A percentile compares a stretch with the other conserved stretches of the same genome.
Conservation (phyloP, 2,797 vertebrate species). For the Iguana delicatissima region DNA sequence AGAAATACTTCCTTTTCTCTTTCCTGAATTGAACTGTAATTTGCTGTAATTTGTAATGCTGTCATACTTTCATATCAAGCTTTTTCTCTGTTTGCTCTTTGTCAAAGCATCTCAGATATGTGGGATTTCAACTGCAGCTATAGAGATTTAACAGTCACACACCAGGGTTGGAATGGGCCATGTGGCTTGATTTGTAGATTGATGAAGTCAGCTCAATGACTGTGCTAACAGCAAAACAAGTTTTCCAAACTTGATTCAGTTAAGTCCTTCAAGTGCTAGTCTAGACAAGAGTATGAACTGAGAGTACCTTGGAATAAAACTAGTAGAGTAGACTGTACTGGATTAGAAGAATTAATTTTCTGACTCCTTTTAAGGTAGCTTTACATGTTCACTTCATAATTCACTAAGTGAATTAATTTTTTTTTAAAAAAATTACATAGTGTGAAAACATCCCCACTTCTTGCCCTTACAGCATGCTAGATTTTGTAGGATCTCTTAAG, state of each 20-base stretch:
- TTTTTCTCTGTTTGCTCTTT: not conserved
- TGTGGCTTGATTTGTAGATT: not conserved
- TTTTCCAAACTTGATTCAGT: too few species aligned
- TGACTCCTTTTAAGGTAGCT: too few species aligned
- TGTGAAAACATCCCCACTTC: not conserved
- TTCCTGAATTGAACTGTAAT: not conserved
- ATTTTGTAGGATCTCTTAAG: not conserved
- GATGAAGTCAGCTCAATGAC: not conserved
- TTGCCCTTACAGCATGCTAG: not conserved
- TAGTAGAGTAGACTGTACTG: too few species aligned
- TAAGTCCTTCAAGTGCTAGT: not conserved
- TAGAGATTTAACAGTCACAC: not conserved
- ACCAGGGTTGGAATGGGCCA: not conserved
- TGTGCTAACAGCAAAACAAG: not conserved
- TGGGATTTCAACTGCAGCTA: not conserved
- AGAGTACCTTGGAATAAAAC: not conserved
- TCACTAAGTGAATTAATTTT: not conserved
- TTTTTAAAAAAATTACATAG: not conserved
- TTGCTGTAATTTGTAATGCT: not conserved
- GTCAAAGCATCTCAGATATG: not conserved
- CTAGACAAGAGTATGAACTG: not conserved
- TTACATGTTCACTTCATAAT: not conserved
- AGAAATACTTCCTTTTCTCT: too few species aligned
- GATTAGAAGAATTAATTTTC: not conserved
- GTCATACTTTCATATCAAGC: not conserved